Percentiles rank a stretch among this genome's conserved stretches.
phyloP scores from a whole-genome alignment of 2,113 vertebrate genomes.

The Pseudorhombus dupliciocellatus region DNA sequence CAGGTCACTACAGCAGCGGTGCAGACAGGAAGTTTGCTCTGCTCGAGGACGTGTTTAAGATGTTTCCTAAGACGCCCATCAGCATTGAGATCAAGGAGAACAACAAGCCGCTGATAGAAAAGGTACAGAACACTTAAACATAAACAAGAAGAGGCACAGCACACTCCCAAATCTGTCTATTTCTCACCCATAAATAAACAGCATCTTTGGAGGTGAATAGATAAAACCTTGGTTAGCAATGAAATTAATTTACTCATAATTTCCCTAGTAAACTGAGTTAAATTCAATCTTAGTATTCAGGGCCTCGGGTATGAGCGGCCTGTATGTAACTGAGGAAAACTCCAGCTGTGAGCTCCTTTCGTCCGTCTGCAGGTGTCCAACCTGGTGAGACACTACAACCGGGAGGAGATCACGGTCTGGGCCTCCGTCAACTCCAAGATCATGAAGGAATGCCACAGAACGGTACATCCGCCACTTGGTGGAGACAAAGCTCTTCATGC shows the following conservation, averaged over 20 bases:
- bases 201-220: too few species aligned
- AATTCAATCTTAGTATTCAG: neutral
- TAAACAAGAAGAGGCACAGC: neutral
- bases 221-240: too few species aligned
- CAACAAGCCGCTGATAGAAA: conserved; percentile 80
- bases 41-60: conserved; percentile 86
- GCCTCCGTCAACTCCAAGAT: conserved; percentile 71
- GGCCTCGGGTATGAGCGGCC: neutral
- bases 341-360: neutral
- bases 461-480: conserved; percentile 68
- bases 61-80: conserved; percentile 80
- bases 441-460: conserved; percentile 81
- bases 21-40: conserved; percentile 81
- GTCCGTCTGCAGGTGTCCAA: conserved; percentile 77
- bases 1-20: conserved; percentile 83
- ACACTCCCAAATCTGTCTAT: neutral
- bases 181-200: too few species aligned
- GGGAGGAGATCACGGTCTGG: conserved; percentile 86
- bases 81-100: conserved; percentile 86
- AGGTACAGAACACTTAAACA: conserved; percentile 70
- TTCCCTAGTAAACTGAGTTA: too few species aligned
- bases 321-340: neutral
- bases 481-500: conserved; percentile 27
- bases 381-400: conserved; percentile 79
- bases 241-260: too few species aligned